phyloP scores from a whole-genome alignment of 2,113 vertebrate species.

The Cyanoramphus novaezelandiae region DNA sequence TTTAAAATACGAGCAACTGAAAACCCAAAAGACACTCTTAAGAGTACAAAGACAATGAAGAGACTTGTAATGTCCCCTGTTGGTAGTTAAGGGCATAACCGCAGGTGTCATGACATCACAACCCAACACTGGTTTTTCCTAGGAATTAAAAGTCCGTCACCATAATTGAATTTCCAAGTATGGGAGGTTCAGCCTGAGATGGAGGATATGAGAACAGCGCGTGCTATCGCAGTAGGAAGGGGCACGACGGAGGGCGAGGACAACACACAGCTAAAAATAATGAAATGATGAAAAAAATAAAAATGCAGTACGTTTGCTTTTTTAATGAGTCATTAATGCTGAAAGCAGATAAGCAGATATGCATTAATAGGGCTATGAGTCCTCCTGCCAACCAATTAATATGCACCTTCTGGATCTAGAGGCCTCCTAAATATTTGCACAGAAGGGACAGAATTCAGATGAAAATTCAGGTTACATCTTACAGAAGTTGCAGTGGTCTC shows the following conservation, averaged over 20 bases:
- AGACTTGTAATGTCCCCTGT: not conserved
- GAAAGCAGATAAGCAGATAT: slow-evolving; percentile 3
- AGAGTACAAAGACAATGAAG: not conserved
- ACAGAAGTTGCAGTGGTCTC: not conserved
- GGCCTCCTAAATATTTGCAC: not conserved
- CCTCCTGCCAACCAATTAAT: not conserved
- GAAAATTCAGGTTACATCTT: not conserved
- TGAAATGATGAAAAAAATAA: not conserved
- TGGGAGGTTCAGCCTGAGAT: not conserved
- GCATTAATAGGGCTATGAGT: not conserved
- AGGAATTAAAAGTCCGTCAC: not conserved
- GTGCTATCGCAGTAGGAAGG: not conserved
- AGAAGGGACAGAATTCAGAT: not conserved
- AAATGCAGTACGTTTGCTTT: not conserved
- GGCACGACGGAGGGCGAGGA: not conserved
- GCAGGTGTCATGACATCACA: not conserved
- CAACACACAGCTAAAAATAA: not conserved
- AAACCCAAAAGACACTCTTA: not conserved
- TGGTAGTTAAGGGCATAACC: not conserved
- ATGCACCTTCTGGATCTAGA: not conserved
- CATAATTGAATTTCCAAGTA: slow-evolving; percentile 10
- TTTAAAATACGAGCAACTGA: not conserved
- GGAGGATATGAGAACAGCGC: not conserved
- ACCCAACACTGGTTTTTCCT: not conserved
- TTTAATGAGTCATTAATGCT: not conserved